A percentile compares a stretch with the other conserved stretches of the same genome.
phyloP scores from a whole-genome alignment of 2,888 invertebrate species.

The Luperina nickerlii region DNA sequence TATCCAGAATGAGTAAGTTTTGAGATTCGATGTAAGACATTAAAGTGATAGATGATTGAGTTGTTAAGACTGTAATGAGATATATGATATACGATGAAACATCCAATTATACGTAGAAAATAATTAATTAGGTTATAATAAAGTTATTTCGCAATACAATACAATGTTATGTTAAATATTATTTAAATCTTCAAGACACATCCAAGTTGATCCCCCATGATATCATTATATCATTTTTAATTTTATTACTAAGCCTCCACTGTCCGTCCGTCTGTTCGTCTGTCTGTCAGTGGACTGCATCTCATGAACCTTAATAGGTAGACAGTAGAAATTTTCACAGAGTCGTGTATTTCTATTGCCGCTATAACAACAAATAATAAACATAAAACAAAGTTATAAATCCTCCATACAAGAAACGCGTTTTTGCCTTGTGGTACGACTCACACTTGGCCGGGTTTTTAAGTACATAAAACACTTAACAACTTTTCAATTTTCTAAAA shows the following conservation, averaged over 20 bases:
- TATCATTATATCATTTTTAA: too few species aligned
- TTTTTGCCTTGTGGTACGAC: background rate
- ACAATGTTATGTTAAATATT: background rate
- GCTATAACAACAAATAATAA: background rate
- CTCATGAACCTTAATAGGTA: too few species aligned
- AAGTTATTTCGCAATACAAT: too few species aligned
- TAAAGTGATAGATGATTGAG: slow-evolving; percentile 6
- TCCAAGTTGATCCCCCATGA: too few species aligned
- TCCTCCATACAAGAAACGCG: too few species aligned
- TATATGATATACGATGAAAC: background rate
- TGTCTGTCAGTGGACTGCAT: too few species aligned
- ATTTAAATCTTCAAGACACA: background rate
- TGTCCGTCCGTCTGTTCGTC: background rate
- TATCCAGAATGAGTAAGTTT: background rate
- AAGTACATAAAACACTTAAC: background rate
- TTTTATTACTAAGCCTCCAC: background rate
- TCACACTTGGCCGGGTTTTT: background rate
- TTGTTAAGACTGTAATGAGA: background rate
- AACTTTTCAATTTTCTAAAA: background rate
- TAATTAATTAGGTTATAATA: background rate
- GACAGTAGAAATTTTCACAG: too few species aligned
- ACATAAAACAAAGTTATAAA: background rate
- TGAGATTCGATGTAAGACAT: background rate
- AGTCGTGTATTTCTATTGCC: too few species aligned
- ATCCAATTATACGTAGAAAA: background rate